Percentiles rank a stretch among this genome's conserved stretches.
phyloP scores from a whole-genome alignment of 2,888 invertebrate genomes.

The Stegophylla sp. region DNA sequence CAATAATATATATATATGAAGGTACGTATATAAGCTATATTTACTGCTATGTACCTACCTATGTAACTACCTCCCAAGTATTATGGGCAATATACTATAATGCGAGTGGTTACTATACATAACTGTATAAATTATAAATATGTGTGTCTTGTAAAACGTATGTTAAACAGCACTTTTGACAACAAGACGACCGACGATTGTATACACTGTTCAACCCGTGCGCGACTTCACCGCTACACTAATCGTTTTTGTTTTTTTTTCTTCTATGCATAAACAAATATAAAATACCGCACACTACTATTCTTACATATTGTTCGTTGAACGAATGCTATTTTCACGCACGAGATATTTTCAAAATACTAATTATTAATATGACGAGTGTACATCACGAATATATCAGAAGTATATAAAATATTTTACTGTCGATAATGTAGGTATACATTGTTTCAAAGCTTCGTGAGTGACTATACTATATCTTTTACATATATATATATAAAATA shows the following conservation, averaged over 20 bases:
- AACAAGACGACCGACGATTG: constrained; percentile 18
- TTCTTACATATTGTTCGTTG: too few species aligned
- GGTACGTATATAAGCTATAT: neutral
- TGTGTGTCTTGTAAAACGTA: neutral
- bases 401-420: too few species aligned
- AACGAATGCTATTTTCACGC: too few species aligned
- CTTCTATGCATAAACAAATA: neutral
- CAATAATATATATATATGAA: too few species aligned
- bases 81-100: neutral
- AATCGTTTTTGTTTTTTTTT: neutral
- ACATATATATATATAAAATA: too few species aligned
- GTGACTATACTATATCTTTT: too few species aligned
- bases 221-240: neutral
- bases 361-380: too few species aligned
- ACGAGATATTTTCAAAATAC: too few species aligned
- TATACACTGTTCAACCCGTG: neutral
- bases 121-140: constrained; percentile 15
- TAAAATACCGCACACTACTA: neutral
- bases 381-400: too few species aligned
- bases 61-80: constrained; percentile 17
- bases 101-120: neutral
- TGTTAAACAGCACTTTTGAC: constrained; percentile 42
- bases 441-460: too few species aligned
- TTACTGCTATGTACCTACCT: neutral
- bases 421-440: too few species aligned